Base-by-base conservation (phyloP, 2,888 invertebrate genomes). In the Nomada hirtipes region DNA sequence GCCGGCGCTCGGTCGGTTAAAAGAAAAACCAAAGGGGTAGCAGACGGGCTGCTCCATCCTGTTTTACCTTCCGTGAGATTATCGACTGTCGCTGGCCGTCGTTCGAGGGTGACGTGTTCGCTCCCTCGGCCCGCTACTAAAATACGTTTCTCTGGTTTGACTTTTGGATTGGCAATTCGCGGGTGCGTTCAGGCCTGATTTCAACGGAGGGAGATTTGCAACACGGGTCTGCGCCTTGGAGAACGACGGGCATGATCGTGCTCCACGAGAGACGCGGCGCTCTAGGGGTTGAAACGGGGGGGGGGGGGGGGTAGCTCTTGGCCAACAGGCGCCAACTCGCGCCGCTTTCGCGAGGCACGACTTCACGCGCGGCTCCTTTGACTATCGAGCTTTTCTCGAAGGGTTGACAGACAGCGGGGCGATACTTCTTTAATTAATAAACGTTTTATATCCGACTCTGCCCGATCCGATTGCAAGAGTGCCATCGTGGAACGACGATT, bases 11-110 rank as follows among this genome's bases (percentile, higher is more conserved):
- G 88, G 87, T 88, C 88, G 88, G 88, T 88, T 86, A 87, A 83
- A 88, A 72, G 77, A 83, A 85, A 85, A 86, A 76, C 83, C 79
- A 79, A 86, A 63, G 78, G 74, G 82, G 71, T 63, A 80, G 84
- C 86, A 77, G 86, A 57, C 74, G 73, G 69, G 79, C 83, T 70
- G 84, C 86, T 75, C 86, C 85, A 69, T 88, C 87, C 88, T 88
- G 85, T 87, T 88, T 94, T 94, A 94, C 94, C 94, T 94, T 94
- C 94, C 91, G 93, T 93, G 91, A 94, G 94, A 92, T 94, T 94
- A 94, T 94, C 94, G 91, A 94, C 93, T 86, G 94, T 94, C 91
- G 94, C 94, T 90, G 94, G 94, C 90, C 94, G 92, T 91, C 93
- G 92, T 90, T 91, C 93, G 91, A 93, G 93, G 89, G 92, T 92